phyloP scores from a whole-genome alignment of 2,113 vertebrate genomes.

The Pogonocichla stellata region DNA sequence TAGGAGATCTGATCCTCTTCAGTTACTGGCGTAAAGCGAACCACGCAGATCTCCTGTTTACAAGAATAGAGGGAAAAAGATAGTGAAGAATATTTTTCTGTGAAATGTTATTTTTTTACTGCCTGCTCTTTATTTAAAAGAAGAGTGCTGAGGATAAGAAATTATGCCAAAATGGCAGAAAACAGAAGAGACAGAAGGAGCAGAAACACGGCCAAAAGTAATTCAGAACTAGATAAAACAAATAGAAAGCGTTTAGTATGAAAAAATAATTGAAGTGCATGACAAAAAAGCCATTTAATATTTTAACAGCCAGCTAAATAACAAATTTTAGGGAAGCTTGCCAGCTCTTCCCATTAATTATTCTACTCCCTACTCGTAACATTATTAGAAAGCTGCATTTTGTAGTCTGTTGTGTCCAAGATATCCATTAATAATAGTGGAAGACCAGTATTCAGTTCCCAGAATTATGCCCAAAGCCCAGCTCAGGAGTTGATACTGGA shows the following conservation, averaged over 20 bases:
- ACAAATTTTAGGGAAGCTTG: neutral
- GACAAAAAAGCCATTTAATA: neutral
- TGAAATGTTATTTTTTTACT: neutral
- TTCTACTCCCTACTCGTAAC: neutral
- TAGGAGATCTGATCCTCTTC: constrained; percentile 99
- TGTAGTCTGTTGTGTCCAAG: neutral
- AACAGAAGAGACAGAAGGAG: neutral
- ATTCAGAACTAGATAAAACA: neutral
- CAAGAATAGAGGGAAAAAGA: constrained; percentile 28
- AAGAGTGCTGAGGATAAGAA: neutral
- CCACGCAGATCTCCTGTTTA: constrained; percentile 92
- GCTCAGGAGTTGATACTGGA: neutral
- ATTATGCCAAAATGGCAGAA: neutral
- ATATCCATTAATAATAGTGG: neutral
- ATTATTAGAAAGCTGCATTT: neutral
- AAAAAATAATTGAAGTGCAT: neutral
- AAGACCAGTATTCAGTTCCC: neutral
- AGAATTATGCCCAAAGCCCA: neutral
- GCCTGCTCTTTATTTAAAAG: neutral
- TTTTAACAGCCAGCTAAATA: neutral
- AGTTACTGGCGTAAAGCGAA: constrained; percentile 93
- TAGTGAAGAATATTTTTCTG: neutral
- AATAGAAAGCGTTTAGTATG: neutral
- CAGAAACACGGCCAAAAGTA: neutral
- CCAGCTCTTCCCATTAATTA: neutral